These are phyloP conservation scores for Danaus plexippus DNA, from an alignment of 1,140 invertebrate genomes.

Conservation along the genomic window DNA sequence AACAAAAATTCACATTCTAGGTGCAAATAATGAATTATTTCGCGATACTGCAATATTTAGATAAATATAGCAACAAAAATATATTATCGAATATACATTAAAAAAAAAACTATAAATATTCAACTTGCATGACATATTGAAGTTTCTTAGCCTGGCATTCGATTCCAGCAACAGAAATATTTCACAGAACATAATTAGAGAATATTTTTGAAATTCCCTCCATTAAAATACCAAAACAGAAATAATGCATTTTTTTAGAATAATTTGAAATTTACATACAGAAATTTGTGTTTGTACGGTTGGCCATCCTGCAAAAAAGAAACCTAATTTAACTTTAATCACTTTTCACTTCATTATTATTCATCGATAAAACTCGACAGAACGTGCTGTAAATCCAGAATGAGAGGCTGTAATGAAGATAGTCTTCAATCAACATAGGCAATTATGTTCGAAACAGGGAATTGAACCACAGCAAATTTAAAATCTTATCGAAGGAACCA, in stretches of 20 bases:
- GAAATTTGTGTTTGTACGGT: constrained; percentile 31
- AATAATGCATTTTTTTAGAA: constrained; percentile 27
- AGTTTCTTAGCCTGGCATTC: constrained; percentile 29
- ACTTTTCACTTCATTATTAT: constrained; percentile 22
- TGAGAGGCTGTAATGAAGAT: constrained; percentile 22
- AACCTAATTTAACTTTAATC: constrained; percentile 26
- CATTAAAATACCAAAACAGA: constrained; percentile 26
- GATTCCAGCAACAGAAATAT: constrained; percentile 29
- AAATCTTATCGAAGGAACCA: constrained; percentile 12
- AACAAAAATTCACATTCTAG: too few species aligned
- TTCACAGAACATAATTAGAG: constrained; percentile 23
- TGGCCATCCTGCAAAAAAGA: constrained; percentile 29
- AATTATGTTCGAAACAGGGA: constrained; percentile 23
- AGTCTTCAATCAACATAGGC: constrained; percentile 17
- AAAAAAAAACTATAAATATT: too few species aligned
- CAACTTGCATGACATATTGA: background rate
- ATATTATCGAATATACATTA: too few species aligned
- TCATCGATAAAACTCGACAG: constrained; percentile 19
- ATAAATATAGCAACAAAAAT: too few species aligned
- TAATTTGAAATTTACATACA: constrained; percentile 26
- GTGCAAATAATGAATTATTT: too few species aligned
- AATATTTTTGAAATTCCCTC: constrained; percentile 26
- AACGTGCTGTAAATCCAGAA: constrained; percentile 15
- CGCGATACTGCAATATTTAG: too few species aligned
- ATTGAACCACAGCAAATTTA: constrained; percentile 24